phyloP scores from a whole-genome alignment of 2,888 invertebrate genomes.

The Lydus trimaculatus region DNA sequence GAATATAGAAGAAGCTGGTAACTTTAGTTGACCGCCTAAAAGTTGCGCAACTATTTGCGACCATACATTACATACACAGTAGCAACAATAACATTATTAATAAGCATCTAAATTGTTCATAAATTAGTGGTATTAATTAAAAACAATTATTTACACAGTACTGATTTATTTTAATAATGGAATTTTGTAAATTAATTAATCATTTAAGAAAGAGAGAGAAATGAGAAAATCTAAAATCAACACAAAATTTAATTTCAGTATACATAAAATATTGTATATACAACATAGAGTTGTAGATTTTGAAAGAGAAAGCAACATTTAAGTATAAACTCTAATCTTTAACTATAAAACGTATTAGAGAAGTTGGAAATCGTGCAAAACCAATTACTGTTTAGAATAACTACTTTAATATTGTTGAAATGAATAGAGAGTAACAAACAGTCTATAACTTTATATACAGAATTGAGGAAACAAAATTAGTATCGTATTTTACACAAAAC shows the following conservation, averaged over 20 bases:
- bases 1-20: too few relatives aligned
- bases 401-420: not conserved
- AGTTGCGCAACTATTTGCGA: too few relatives aligned
- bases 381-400: not conserved
- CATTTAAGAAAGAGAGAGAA: not conserved
- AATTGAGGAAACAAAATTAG: not conserved
- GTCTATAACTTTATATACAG: not conserved
- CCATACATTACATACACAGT: too few relatives aligned
- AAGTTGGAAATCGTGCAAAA: not conserved
- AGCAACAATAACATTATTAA: too few relatives aligned
- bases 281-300: too few relatives aligned
- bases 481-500: not conserved
- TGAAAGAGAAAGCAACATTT: not conserved
- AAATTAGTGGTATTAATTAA: not conserved
- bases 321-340: conserved; percentile 5
- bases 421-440: not conserved
- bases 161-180: not conserved
- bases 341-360: not conserved
- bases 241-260: not conserved
- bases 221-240: not conserved
- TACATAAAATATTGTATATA: not conserved
- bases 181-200: not conserved
- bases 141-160: not conserved
- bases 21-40: too few relatives aligned
- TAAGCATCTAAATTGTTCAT: too few relatives aligned